Conservation (phyloP, 1,140 invertebrate genomes). For the Sinella curviseta region DNA sequence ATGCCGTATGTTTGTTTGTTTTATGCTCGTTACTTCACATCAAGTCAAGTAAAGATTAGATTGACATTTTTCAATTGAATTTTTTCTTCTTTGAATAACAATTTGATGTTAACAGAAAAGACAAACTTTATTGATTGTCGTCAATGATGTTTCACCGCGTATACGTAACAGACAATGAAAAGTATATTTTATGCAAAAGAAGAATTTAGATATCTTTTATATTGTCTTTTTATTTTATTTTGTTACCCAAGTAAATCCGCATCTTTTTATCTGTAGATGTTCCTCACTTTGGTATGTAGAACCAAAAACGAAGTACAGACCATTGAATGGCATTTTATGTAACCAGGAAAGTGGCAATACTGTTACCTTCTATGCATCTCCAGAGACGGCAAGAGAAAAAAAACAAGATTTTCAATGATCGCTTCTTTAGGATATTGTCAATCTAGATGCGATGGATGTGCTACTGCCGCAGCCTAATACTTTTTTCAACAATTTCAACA, state of each 20-base stretch:
- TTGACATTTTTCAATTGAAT: neutral
- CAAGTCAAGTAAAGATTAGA: neutral
- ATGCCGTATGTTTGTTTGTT: neutral
- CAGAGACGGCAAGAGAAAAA: neutral
- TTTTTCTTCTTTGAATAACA: neutral
- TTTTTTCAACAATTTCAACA: neutral
- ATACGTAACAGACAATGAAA: too few relatives aligned
- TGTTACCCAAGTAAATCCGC: too few relatives aligned
- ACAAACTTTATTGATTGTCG: too few relatives aligned
- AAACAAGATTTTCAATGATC: neutral
- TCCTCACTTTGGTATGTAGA: too few relatives aligned
- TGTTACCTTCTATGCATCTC: constrained; percentile 21
- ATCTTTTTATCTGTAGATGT: too few relatives aligned
- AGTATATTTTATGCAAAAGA: too few relatives aligned
- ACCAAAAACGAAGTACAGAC: too few relatives aligned
- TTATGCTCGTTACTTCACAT: neutral
- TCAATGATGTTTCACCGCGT: too few relatives aligned
- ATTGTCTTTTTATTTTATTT: neutral
- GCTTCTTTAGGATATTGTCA: neutral
- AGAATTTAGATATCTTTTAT: too few relatives aligned
- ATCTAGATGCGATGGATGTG: neutral
- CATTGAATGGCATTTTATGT: neutral
- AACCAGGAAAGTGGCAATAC: constrained; percentile 21
- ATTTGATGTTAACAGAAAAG: too few relatives aligned
- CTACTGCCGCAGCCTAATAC: neutral